These are phyloP conservation scores for Bursaphelenchus okinawaensis DNA, from an alignment of 2,888 invertebrate species.

Conservation along the genomic window DNA sequence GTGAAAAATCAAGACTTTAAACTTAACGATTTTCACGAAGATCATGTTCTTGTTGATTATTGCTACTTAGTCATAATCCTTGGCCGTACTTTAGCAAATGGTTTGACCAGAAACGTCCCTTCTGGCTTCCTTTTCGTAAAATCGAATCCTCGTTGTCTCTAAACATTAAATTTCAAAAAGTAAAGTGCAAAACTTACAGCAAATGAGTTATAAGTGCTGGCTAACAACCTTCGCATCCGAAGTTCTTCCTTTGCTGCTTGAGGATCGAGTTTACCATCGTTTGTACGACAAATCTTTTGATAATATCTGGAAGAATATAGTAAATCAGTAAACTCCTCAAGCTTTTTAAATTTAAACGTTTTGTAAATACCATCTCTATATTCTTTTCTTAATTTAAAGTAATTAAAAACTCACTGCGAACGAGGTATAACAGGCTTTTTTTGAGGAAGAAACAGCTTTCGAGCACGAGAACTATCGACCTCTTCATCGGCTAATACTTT, in stretches of 20 bases:
- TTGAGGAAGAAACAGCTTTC: not conserved
- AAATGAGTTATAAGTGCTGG: not conserved
- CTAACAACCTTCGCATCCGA: not conserved
- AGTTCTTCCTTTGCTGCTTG: not conserved
- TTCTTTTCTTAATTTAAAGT: too few relatives aligned
- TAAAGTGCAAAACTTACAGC: not conserved
- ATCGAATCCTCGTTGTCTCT: not conserved
- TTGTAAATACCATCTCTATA: too few relatives aligned
- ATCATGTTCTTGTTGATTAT: too few relatives aligned
- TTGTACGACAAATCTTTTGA: not conserved
- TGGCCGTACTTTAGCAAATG: too few relatives aligned
- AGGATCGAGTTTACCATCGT: not conserved
- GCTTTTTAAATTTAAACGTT: not conserved
- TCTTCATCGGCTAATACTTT: not conserved
- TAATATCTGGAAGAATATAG: not conserved
- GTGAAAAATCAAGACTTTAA: too few relatives aligned
- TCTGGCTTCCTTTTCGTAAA: not conserved
- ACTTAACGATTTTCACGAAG: too few relatives aligned
- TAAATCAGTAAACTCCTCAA: not conserved
- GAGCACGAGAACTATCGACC: not conserved
- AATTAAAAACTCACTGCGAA: constrained; percentile 5
- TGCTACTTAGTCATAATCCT: too few relatives aligned
- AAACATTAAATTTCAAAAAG: not conserved
- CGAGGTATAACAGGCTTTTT: constrained; percentile 2
- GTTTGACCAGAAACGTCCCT: not conserved